Conservation (phyloP, 2,888 invertebrate genomes). For the Ernsta delagoae region DNA sequence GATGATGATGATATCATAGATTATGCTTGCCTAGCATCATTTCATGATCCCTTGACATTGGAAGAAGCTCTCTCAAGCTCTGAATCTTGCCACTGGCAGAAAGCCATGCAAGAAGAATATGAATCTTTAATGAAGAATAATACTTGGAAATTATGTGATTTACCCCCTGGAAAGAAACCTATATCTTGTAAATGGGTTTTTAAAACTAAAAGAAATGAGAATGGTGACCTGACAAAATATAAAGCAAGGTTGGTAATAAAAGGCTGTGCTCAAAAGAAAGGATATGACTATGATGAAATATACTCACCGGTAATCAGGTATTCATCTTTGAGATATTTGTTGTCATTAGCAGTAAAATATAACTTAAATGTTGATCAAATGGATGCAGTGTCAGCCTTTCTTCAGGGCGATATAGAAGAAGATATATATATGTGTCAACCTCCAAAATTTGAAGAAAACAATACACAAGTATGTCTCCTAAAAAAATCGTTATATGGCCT, state of each 20-base stretch:
- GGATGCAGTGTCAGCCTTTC: slow-evolving; percentile 39
- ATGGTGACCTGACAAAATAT: not conserved
- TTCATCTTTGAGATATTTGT: slow-evolving; percentile 41
- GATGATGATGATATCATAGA: not conserved
- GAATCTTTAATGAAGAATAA: slow-evolving; percentile 36
- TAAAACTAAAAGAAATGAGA: not conserved
- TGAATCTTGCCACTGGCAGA: slow-evolving; percentile 18
- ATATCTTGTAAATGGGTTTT: slow-evolving; percentile 9
- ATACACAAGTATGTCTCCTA: slow-evolving; percentile 15
- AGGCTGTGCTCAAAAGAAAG: slow-evolving; percentile 32
- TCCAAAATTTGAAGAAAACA: not conserved
- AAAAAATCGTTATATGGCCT: slow-evolving; percentile 42
- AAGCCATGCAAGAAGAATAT: slow-evolving; percentile 37
- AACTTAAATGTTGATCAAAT: slow-evolving; percentile 34
- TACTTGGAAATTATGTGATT: slow-evolving; percentile 39
- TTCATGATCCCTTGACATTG: not conserved
- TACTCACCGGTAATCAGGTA: slow-evolving; percentile 44
- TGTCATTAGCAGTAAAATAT: slow-evolving; percentile 37
- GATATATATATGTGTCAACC: slow-evolving; percentile 28
- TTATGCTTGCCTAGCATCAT: not conserved
- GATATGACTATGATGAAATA: slow-evolving; percentile 40
- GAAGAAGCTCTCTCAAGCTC: slow-evolving; percentile 35
- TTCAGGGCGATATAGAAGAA: slow-evolving; percentile 19
- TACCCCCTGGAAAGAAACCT: slow-evolving; percentile 28
- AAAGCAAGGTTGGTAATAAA: slow-evolving; percentile 9